A percentile compares a stretch with the other conserved stretches of the same genome.
Evolutionary conservation across 2,113 vertebrate genomes (phyloP).

Genomic region (Oxyruncus cristatus): DNA sequence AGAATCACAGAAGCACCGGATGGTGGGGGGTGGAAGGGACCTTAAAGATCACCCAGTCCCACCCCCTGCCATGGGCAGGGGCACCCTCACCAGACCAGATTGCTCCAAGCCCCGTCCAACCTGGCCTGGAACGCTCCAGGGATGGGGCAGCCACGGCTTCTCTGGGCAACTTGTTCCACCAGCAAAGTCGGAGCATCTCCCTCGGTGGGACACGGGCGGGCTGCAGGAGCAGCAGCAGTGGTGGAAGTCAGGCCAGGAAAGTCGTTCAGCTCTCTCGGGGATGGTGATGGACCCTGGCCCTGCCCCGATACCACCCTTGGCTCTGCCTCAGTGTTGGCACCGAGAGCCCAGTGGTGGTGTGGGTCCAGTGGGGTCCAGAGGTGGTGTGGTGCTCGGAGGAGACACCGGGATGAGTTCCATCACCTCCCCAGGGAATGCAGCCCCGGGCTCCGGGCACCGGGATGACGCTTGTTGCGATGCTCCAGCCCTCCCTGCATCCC

Average conservation of each 20-base stretch:
- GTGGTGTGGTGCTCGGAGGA: fast-evolving
- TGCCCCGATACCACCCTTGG: fast-evolving
- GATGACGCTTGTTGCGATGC: fast-evolving
- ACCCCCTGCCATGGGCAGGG: too few relatives aligned
- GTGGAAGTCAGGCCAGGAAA: background rate
- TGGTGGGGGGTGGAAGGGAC: background rate
- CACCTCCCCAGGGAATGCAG: fast-evolving
- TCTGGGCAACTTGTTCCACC: background rate
- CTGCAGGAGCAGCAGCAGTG: background rate
- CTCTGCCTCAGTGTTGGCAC: fast-evolving
- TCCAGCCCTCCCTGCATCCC: fast-evolving
- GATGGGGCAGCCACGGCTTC: background rate
- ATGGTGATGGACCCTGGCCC: fast-evolving
- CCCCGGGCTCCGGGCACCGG: fast-evolving
- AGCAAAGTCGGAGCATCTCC: fast-evolving
- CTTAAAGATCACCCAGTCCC: background rate
- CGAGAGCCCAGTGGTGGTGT: background rate
- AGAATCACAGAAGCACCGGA: background rate
- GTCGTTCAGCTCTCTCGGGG: fast-evolving
- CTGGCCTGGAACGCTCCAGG: background rate
- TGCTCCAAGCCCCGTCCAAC: background rate
- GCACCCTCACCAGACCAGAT: fast-evolving
- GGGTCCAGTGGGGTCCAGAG: background rate
- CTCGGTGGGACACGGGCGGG: background rate
- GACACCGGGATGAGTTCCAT: fast-evolving